Evolutionary conservation across 2,113 vertebrate genomes (phyloP), one percentile per base, ranked within the genome.

Genomic region (Bufo gargarizans): DNA sequence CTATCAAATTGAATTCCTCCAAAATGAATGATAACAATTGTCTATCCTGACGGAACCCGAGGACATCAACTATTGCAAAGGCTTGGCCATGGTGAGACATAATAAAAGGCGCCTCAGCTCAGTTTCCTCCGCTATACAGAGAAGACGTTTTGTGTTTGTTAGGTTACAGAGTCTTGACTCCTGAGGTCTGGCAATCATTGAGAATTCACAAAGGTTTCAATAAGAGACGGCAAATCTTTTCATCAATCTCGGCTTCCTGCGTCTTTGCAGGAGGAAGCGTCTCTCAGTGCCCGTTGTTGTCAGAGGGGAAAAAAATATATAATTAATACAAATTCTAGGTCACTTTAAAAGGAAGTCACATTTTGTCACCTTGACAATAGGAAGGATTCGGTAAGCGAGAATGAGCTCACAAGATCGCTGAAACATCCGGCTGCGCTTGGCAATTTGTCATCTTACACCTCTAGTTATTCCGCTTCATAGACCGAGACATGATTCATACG

Each of bases 161-260:
- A 77, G 74, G 74, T 86, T 74, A 65, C 84, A 77, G 72, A 85
- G 61, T 16, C 71, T 77, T 85, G 84, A 85, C 69, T 86, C 84
- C 47, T 50, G 58, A 49, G 58, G 72, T 77, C 84, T 45, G 6
- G 49, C 20, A 77, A 33, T 86, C 84, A 86, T 78, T 86, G 76
- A 86, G 58, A 77, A 86, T 86, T 86, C 84, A 77, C 84, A 86
- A 77, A 86, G 84, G 84, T 77, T 76, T 86, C 84, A 77, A 86
- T 86, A 47, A 56, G 50, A 85, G 55, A 45, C 84, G 22, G 82
- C 17, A 58, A 86, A 49, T 86, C 71, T 77, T 86, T 74, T 86
- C 84, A 76, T 77, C 84, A 77, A 61, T 77, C 84, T 61, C 67
- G 6, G 33, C 84, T 77, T 77, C 72, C 43, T 45, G 63, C 43